Conservation (phyloP, 2,888 invertebrate genomes). For the Synergus gifuensis region DNA sequence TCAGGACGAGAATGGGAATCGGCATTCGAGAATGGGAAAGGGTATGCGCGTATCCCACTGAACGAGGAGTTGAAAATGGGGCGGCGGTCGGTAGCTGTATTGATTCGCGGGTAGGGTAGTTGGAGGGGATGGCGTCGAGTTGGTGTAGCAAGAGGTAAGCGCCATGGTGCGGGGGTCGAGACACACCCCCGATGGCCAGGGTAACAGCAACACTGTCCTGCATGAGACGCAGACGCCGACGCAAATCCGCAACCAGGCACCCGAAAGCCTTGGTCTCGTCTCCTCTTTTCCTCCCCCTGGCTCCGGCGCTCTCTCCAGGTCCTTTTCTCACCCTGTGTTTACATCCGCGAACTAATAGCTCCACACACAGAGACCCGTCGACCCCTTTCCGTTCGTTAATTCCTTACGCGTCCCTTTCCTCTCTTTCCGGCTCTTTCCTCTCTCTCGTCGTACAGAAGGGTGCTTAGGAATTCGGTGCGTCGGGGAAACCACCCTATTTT, state of each 20-base stretch:
- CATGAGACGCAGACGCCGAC: slow-evolving; percentile 55
- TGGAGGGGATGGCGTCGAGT: slow-evolving; percentile 62
- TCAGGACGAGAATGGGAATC: slow-evolving; percentile 62
- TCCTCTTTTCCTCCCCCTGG: slow-evolving; percentile 39
- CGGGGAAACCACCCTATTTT: slow-evolving; percentile 44
- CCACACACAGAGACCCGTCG: slow-evolving; percentile 56
- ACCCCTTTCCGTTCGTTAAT: slow-evolving; percentile 62
- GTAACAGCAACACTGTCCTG: slow-evolving; percentile 62
- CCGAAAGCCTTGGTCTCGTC: slow-evolving; percentile 50
- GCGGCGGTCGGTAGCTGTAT: slow-evolving; percentile 75
- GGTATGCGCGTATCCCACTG: slow-evolving; percentile 55
- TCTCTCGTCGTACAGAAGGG: slow-evolving; percentile 38
- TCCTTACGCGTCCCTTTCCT: slow-evolving; percentile 52
- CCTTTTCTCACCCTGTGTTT: slow-evolving; percentile 60
- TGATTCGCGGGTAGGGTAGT: slow-evolving; percentile 73
- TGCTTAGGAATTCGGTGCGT: slow-evolving; percentile 45
- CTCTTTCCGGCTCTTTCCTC: slow-evolving; percentile 36
- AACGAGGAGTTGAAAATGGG: slow-evolving; percentile 65
- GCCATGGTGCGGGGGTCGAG: slow-evolving; percentile 48
- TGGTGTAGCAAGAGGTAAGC: slow-evolving; percentile 42
- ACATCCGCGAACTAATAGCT: slow-evolving; percentile 69
- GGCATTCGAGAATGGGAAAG: slow-evolving; percentile 62
- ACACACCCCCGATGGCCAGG: slow-evolving; percentile 65
- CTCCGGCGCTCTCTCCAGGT: slow-evolving; percentile 44
- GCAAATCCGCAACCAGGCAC: slow-evolving; percentile 53